A percentile compares a stretch with the other conserved stretches of the same genome.
phyloP scores from a whole-genome alignment of 1,140 invertebrate genomes.

The Apis laboriosa region DNA sequence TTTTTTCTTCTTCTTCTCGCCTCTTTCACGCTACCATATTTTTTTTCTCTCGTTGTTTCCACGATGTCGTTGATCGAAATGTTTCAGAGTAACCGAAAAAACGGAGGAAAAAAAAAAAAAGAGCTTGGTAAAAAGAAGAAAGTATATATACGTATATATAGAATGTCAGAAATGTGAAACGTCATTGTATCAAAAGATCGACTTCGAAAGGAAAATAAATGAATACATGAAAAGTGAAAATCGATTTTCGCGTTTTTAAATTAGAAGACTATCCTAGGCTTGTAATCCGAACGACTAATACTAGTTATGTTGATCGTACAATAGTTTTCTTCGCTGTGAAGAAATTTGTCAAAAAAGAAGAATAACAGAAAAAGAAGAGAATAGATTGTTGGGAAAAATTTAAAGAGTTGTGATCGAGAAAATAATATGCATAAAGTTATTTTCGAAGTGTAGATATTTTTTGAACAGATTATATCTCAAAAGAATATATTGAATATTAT shows the following conservation, averaged over 20 bases:
- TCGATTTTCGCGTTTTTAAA: slow-evolving; percentile 34
- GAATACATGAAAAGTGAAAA: background rate
- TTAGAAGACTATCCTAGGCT: slow-evolving; percentile 47
- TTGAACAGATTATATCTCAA: too few relatives aligned
- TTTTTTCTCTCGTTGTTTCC: slow-evolving; percentile 3
- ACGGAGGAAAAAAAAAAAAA: background rate
- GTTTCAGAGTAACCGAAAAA: background rate
- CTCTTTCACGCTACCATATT: slow-evolving; percentile 33
- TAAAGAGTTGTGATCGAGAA: background rate
- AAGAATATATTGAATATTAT: too few relatives aligned
- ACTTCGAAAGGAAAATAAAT: slow-evolving; percentile 28
- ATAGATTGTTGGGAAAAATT: background rate
- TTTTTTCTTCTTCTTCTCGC: slow-evolving; percentile 16
- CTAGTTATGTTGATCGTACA: slow-evolving; percentile 31
- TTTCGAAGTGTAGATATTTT: too few relatives aligned
- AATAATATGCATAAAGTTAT: too few relatives aligned
- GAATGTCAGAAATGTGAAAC: slow-evolving; percentile 38
- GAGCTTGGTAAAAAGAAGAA: slow-evolving; percentile 6
- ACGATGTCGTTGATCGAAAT: slow-evolving; percentile 1
- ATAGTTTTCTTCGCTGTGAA: slow-evolving; percentile 2
- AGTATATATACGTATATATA: slow-evolving; percentile 6
- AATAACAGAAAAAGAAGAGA: background rate
- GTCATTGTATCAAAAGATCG: slow-evolving; percentile 27
- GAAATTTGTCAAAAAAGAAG: background rate
- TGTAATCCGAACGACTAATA: slow-evolving; percentile 35